Percentiles rank a stretch among this genome's conserved stretches.
phyloP scores from a whole-genome alignment of 2,888 invertebrate genomes.

The Megaustenia siamemsis region DNA sequence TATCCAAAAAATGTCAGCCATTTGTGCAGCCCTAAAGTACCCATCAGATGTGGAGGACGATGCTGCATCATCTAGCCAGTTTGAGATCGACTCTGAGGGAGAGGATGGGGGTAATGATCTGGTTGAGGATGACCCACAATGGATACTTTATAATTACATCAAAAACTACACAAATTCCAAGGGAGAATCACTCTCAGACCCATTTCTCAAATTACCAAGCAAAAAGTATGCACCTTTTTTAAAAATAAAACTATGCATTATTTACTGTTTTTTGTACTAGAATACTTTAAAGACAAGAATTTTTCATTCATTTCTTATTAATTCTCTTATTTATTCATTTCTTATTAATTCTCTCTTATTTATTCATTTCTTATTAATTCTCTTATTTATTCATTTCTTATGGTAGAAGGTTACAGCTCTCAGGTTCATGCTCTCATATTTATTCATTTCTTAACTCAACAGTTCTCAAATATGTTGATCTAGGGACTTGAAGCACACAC shows the following conservation, averaged over 20 bases:
- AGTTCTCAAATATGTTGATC: too few species aligned
- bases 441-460: too few species aligned
- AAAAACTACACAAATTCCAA: slow-evolving; percentile 79
- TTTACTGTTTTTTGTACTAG: neutral
- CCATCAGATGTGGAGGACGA: slow-evolving; percentile 64
- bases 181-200: slow-evolving; percentile 92
- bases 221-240: slow-evolving; percentile 73
- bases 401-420: too few species aligned
- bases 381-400: too few species aligned
- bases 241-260: neutral
- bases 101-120: slow-evolving; percentile 69
- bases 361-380: too few species aligned
- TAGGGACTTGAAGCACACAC: too few species aligned
- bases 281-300: neutral
- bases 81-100: slow-evolving; percentile 83
- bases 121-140: slow-evolving; percentile 84
- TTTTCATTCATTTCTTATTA: neutral
- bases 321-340: too few species aligned
- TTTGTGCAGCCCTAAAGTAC: slow-evolving; percentile 70
- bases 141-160: slow-evolving; percentile 93
- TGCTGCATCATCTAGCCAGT: slow-evolving; percentile 61
- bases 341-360: too few species aligned
- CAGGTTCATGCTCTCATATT: too few species aligned
- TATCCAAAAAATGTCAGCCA: slow-evolving; percentile 68
- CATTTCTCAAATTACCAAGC: slow-evolving; percentile 95